A percentile compares a stretch with the other conserved stretches of the same genome.
These are phyloP conservation scores for Bhutanitis thaidina DNA, from an alignment of 2,888 invertebrate genomes.

Conservation along the genomic window DNA sequence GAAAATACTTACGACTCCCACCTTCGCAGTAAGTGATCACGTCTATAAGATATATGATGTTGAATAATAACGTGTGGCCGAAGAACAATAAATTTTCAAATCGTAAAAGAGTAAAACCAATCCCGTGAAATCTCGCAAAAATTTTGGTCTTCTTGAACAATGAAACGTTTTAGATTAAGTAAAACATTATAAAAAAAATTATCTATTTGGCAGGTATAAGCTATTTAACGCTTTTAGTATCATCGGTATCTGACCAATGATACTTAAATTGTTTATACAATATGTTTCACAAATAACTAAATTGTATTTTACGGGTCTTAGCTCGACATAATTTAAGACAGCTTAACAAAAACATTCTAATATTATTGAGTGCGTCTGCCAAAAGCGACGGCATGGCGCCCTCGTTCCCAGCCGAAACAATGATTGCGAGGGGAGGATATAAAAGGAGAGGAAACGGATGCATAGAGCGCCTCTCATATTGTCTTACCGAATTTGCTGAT, in stretches of 20 bases:
- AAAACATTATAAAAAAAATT: no score
- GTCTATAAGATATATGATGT: constrained; percentile 61
- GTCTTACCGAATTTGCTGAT: constrained; percentile 78
- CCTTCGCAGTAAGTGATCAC: constrained; percentile 49
- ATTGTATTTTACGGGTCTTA: constrained; percentile 8
- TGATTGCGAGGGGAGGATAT: constrained; percentile 65
- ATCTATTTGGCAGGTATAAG: no score
- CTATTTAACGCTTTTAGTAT: no score
- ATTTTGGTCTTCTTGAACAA: constrained; percentile 52
- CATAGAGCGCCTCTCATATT: constrained; percentile 70
- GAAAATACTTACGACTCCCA: constrained; percentile 58
- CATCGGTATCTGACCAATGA: not conserved
- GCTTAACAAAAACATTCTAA: constrained; percentile 59
- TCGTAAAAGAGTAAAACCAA: constrained; percentile 68
- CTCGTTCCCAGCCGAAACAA: constrained; percentile 61
- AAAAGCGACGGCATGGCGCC: constrained; percentile 65
- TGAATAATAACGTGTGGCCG: constrained; percentile 69
- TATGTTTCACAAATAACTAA: not conserved
- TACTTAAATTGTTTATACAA: not conserved
- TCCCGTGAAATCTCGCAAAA: constrained; percentile 52
- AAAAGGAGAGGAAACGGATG: constrained; percentile 63
- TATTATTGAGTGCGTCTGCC: constrained; percentile 55
- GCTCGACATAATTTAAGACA: constrained; percentile 38
- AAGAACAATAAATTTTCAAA: constrained; percentile 69
- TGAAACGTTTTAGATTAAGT: constrained; percentile 24